Evolutionary conservation across 1,140 invertebrate genomes (phyloP), one percentile per base, ranked within the genome.

Genomic region (Nilaparvata lugens): DNA sequence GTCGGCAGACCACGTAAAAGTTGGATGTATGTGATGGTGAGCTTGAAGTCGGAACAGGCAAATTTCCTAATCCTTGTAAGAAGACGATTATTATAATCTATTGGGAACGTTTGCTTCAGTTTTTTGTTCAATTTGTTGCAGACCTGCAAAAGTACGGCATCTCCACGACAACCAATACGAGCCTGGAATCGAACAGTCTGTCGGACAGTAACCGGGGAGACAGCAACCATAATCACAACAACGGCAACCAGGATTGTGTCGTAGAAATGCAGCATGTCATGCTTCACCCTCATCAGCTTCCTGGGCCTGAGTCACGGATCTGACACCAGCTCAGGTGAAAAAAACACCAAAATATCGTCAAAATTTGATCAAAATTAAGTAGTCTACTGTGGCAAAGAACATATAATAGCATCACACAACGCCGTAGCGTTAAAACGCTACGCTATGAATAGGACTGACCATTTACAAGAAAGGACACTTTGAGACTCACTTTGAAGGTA

Each of bases 291-390:
- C 25, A 54, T 18, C 62, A 65, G 23, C 31, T 65, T 3, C 64
- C 66, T 31, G 66, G 64, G 13, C 63, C 66, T 21, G 66, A 65
- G 52, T 65, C 64, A 13, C 38, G 62, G 24, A 65, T 67, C 38
- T 67, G 66, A 67, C 66, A 58, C 40, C 52, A 53, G 14, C 45
- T 48, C 21, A 18, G 45, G 45, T 48, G 11, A 18, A 57, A 38
- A n/a, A 62, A 35, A 11, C 40, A 52, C 13, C 58, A 43, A 28
- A 28, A 28, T 28, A n/a, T n/a, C n/a, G n/a, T n/a, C n/a, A n/a
- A n/a, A n/a, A n/a, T n/a, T n/a, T n/a, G n/a, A n/a, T n/a, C n/a
- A n/a, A n/a, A n/a, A n/a, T n/a, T n/a, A n/a, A n/a, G n/a, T n/a
- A n/a, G n/a, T n/a, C n/a, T n/a, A n/a, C n/a, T n/a, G n/a, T n/a